Base-by-base conservation (phyloP, 1,140 invertebrate species). In the Zaprionus ghesquierei region DNA sequence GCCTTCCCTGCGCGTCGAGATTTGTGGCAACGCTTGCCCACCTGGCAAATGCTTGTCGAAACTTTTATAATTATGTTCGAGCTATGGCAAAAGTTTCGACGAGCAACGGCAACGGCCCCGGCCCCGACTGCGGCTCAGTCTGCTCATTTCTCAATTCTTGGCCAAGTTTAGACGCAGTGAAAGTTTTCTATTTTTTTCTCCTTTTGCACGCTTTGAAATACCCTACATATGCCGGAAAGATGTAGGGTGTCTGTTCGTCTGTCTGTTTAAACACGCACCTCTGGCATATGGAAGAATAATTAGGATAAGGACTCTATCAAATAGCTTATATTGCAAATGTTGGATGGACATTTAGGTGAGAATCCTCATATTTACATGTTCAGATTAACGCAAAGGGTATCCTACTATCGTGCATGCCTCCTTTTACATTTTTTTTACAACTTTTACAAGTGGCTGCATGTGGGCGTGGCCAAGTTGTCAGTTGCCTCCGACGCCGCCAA, bases 51-150 rank as follows among this genome's bases (percentile, higher is more conserved):
- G 76, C 85, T 89, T 89, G 84, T 89, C 85, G 60, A 89, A 89
- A 89, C 84, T 89, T 89, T 89, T 89, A 89, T 89, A 89, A 89
- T 89, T 89, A 89, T 89, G 84, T 89, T 89, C 80, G 74, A 84
- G 84, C 85, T 75, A 89, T 89, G 85, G 84, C 62, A 89, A 89
- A 89, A 89, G 85, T 89, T 89, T 84, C 50, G 68, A 75, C 81
- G 61, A 69, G 72, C 66, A 61, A 35, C 51, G 18, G 25, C 41
- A 23, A 4, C 5, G 9, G 44, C 54, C 65, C 13, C 35, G 13
- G 13, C 13, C 12, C 12, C 13, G 33, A n/a, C 35, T 6, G 35
- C 68, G 49, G 18, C 55, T 46, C 41, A 41, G 53, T 66, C 51
- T 50, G 58, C 62, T 66, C 55, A 77, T 71, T 82, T 71, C 73